Conservation (phyloP, 2,797 vertebrate species). For the Micropoecilia bifurca region DNA sequence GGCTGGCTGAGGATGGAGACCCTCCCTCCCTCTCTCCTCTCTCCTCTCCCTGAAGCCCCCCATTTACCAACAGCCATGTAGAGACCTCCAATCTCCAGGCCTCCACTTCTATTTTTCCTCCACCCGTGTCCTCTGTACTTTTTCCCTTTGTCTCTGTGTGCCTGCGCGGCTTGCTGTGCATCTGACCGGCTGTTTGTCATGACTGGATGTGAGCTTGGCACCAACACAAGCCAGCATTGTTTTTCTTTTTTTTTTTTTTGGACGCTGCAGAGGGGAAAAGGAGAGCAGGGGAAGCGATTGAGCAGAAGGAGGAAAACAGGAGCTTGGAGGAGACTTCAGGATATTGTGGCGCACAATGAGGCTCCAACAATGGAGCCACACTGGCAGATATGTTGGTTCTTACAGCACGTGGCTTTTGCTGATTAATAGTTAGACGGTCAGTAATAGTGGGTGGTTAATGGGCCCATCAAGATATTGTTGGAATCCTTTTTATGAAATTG, state of each 20-base stretch:
- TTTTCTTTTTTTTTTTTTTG: conserved; percentile 31
- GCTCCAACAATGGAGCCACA: conserved; percentile 44
- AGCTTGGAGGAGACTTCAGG: conserved; percentile 41
- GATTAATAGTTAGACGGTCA: neutral
- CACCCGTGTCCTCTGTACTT: conserved; percentile 21
- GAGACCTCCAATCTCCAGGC: conserved; percentile 26
- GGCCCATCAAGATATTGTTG: neutral
- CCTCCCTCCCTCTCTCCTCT: neutral
- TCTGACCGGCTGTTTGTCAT: conserved; percentile 46
- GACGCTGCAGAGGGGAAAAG: conserved; percentile 37
- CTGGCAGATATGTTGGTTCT: conserved; percentile 45
- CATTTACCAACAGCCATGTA: conserved; percentile 21
- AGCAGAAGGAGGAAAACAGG: conserved; percentile 25
- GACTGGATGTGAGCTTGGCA: conserved; percentile 64
- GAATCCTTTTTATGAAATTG: neutral
- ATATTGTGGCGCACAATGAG: conserved; percentile 14
- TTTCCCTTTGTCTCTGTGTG: neutral
- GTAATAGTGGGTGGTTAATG: conserved; percentile 10
- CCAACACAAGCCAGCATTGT: conserved; percentile 49
- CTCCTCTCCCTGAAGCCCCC: neutral
- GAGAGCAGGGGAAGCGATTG: conserved; percentile 3
- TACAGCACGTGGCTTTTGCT: conserved; percentile 15
- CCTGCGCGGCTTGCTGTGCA: conserved; percentile 13
- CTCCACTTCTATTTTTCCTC: conserved; percentile 30
- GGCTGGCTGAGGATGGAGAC: conserved; percentile 8